phyloP scores from a whole-genome alignment of 2,113 vertebrate genomes.

The Eolophus roseicapilla region DNA sequence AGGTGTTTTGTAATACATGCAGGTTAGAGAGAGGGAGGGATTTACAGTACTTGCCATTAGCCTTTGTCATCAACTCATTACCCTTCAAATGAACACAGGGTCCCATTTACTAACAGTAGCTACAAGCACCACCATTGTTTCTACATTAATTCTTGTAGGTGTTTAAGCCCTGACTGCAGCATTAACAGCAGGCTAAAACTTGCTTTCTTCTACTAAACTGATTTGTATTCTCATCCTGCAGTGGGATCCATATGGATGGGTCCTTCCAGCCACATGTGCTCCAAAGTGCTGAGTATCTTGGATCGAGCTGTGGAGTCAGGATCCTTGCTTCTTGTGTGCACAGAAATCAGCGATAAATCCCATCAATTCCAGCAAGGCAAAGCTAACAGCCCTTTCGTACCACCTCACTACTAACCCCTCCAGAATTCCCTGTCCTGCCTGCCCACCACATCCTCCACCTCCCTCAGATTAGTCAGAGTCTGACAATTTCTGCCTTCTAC shows the following conservation, averaged over 20 bases:
- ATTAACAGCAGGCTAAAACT: neutral
- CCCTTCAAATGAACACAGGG: neutral
- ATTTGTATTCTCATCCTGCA: neutral
- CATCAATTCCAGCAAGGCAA: neutral
- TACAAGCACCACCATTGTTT: neutral
- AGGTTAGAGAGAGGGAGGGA: neutral
- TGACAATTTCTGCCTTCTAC: neutral
- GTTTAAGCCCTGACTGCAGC: neutral
- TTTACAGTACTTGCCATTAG: neutral
- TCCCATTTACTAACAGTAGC: neutral
- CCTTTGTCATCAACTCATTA: neutral
- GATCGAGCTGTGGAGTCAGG: neutral
- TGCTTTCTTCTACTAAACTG: neutral
- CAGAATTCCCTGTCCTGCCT: neutral
- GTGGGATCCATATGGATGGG: neutral
- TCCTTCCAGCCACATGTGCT: neutral
- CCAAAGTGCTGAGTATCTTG: neutral
- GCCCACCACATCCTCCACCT: neutral
- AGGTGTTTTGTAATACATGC: neutral
- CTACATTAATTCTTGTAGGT: neutral
- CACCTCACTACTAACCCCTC: neutral
- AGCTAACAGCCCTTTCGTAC: neutral
- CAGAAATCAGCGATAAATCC: neutral
- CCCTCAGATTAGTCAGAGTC: accelerated
- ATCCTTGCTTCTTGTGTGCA: neutral